Conservation (phyloP, 2,888 invertebrate species). For the Hydrotaea diabolus region DNA sequence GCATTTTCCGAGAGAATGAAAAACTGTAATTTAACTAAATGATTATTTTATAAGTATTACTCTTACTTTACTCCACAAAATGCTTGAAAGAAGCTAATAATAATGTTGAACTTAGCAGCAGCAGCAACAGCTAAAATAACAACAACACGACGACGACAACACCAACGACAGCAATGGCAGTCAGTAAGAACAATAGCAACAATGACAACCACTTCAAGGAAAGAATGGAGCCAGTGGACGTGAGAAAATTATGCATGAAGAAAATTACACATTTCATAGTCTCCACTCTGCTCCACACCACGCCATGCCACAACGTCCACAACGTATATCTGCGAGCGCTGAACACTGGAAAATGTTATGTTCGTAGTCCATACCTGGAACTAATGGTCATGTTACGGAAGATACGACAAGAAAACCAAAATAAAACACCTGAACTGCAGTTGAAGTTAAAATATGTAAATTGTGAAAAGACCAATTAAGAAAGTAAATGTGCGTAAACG, state of each 20-base stretch:
- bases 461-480: conserved; percentile 32
- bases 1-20: conserved; percentile 34
- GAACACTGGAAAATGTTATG: neutral
- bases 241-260: conserved; percentile 38
- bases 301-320: too few species aligned
- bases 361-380: conserved; percentile 3
- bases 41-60: conserved; percentile 54
- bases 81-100: conserved; percentile 20
- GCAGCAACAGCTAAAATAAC: neutral
- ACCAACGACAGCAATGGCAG: too few species aligned
- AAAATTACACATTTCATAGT: conserved; percentile 26
- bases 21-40: conserved; percentile 54
- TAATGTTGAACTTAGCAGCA: conserved; percentile 20
- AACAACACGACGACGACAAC: too few species aligned
- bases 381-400: conserved; percentile 18
- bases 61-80: conserved; percentile 28
- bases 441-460: conserved; percentile 23
- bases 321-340: neutral
- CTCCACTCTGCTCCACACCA: neutral
- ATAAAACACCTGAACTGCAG: conserved; percentile 15
- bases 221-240: conserved; percentile 11
- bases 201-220: neutral
- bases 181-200: neutral
- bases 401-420: neutral
- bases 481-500: conserved; percentile 30